Conservation (phyloP, 2,888 invertebrate species). For the Resseliella maxima region DNA sequence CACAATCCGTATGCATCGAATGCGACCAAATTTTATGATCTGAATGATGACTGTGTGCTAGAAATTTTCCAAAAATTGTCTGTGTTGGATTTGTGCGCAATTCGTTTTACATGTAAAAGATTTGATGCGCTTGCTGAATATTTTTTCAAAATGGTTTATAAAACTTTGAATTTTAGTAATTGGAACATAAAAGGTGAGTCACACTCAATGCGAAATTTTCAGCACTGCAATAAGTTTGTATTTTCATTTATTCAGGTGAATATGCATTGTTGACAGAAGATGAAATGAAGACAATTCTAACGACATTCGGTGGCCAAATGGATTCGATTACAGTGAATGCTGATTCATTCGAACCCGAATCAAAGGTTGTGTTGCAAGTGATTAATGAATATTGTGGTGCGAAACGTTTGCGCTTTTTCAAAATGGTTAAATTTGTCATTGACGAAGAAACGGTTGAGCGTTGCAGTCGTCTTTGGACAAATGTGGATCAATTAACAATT, state of each 20-base stretch:
- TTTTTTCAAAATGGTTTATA: constrained; percentile 53
- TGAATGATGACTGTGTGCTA: constrained; percentile 43
- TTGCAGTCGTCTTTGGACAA: constrained; percentile 9
- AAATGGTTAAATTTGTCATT: constrained; percentile 53
- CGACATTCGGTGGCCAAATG: background rate
- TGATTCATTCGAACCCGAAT: constrained; percentile 11
- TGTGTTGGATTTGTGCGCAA: constrained; percentile 53
- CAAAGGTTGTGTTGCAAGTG: background rate
- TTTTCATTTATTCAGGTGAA: no score
- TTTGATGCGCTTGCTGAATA: constrained; percentile 43
- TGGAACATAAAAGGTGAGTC: constrained; percentile 46
- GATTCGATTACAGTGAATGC: constrained; percentile 46
- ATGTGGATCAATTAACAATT: constrained; percentile 23
- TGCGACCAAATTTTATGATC: constrained; percentile 45
- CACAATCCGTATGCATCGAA: constrained; percentile 47
- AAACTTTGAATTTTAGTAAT: constrained; percentile 53
- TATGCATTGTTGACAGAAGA: constrained; percentile 18
- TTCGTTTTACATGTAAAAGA: constrained; percentile 17
- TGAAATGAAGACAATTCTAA: constrained; percentile 32
- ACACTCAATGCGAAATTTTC: no score
- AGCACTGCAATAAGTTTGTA: no score
- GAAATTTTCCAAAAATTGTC: constrained; percentile 5
- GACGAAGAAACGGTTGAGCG: constrained; percentile 23
- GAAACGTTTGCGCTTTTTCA: constrained; percentile 21
- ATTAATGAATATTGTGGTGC: constrained; percentile 44